Evolutionary conservation across 1,140 invertebrate species (phyloP).

Genomic region (Listronotus bonariensis): DNA sequence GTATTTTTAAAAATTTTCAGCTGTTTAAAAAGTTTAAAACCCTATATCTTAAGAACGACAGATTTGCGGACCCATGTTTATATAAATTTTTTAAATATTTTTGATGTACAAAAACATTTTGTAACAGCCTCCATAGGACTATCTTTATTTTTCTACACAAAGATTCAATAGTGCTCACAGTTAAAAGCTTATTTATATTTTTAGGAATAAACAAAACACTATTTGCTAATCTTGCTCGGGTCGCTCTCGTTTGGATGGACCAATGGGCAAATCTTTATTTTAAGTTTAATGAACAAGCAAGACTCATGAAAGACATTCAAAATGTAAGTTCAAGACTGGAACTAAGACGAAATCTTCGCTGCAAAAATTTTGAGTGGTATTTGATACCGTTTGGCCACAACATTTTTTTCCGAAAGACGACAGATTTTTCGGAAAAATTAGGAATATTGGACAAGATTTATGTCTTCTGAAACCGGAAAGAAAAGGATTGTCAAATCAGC

Average conservation of each 20-base stretch:
- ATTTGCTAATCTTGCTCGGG: slow-evolving; percentile 85
- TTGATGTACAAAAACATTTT: too few relatives aligned
- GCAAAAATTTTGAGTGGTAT: slow-evolving; percentile 94
- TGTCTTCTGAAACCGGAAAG: slow-evolving; percentile 66
- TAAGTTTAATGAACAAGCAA: slow-evolving; percentile 68
- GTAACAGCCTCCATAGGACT: too few relatives aligned
- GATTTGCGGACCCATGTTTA: too few relatives aligned
- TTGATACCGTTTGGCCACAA: slow-evolving; percentile 89
- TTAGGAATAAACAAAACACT: slow-evolving; percentile 75
- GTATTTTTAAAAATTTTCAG: too few relatives aligned
- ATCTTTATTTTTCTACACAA: too few relatives aligned
- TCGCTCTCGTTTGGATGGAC: slow-evolving; percentile 93
- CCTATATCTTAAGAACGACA: too few relatives aligned
- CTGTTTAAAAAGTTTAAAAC: too few relatives aligned
- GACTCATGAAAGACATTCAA: slow-evolving; percentile 64
- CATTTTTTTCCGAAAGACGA: slow-evolving; percentile 87
- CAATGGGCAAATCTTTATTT: slow-evolving; percentile 92
- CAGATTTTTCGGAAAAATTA: slow-evolving; percentile 80
- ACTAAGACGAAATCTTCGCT: slow-evolving; percentile 68
- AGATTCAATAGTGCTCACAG: too few relatives aligned
- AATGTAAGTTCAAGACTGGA: slow-evolving; percentile 61
- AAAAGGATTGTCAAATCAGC: slow-evolving; percentile 63
- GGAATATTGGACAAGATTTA: slow-evolving; percentile 58
- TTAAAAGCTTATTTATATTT: too few relatives aligned
- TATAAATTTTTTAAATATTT: too few relatives aligned